Evolutionary conservation across 2,113 vertebrate genomes (phyloP), one percentile per base, ranked within the genome.

Genomic region (Phyllopteryx taeniolatus): DNA sequence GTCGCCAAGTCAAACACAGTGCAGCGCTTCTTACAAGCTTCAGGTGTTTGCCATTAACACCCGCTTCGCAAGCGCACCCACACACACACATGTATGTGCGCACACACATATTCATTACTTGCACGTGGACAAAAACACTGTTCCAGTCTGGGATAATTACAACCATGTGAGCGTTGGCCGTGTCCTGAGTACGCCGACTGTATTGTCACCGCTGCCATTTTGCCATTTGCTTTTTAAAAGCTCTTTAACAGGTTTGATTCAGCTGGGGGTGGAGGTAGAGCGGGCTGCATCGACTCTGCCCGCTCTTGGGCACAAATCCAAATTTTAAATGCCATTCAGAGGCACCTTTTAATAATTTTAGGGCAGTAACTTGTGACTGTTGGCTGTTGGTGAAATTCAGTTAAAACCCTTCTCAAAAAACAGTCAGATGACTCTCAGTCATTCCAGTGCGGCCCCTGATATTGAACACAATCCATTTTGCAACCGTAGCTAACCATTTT

Each of bases 21-120:
- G 76, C 71, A 60, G 31, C 74, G 61, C 70, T 70, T 77, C 74
- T 83, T 83, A 80, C 74, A 71, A 83, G 74, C 83, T 75, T 85
- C 89, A 90, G 84, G 88, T 91, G 91, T 89, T 91, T 89, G 85
- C 79, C 83, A 81, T 92, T 90, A 91, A 76, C 86, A 83, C 79
- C 76, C 70, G 61, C 51, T 73, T 59, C 78, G 79, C 77, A 67
- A 8, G 20, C 43, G 72, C 68, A 42, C 78, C 74, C 33, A 73
- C 76, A 44, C 74, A 72, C 84, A 79, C 67, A 47, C 12, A 9
- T 80, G 39, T 64, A 63, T 74, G 79, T 42, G 56, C n/a, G 0
- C 56, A 69, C 70, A 49, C 78, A 75, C 70, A 57, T 62, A 43
- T 70, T 67, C 74, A 78, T 75, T 84, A 63, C 79, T 68, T 56